Evolutionary conservation across 2,888 invertebrate genomes (phyloP), one percentile per base, ranked within the genome.

Genomic region (Lathronympha strigana): DNA sequence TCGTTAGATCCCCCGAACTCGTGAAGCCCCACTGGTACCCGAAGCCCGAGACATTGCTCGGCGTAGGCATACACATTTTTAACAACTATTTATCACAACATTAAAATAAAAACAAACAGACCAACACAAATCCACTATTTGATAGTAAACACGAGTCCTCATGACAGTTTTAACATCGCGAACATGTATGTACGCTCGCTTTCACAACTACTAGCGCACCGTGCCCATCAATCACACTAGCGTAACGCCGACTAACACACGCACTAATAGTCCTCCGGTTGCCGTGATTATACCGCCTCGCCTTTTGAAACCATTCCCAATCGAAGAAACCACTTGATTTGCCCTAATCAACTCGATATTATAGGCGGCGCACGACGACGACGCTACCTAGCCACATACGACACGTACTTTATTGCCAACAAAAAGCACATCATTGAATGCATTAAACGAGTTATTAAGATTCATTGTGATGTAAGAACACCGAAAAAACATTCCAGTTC

Each of bases 41-140:
- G 79, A 92, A 92, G 69, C 92, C 91, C 78, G 92, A 86, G 67
- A 92, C 92, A 87, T 92, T 92, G 71, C 87, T 92, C 75, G 92
- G 92, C 71, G 92, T 92, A 73, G 92, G 92, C 92, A 92, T 92
- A 89, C 92, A 92, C 92, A 92, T 92, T 82, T 87, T 92, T 73
- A 78, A 71, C 66, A 73, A 75, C 74, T 72, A 74, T 69, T 71
- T 68, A 76, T 79, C 77, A 81, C 82, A 76, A 84, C 84, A 81
- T 78, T 72, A 78, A 80, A 79, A 62, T 67, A 82, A 83, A 84
- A 83, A 77, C 67, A 84, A 87, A 82, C 79, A 76, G 80, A 87
- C 84, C 82, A 88, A 88, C 86, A 89, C 86, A 86, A 85, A 84
- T 85, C 72, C 82, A 84, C 82, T 81, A 78, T 82, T 81, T 84